Evolutionary conservation across 2,797 vertebrate species (phyloP).

Genomic region (Pseudocheirus occidentalis): DNA sequence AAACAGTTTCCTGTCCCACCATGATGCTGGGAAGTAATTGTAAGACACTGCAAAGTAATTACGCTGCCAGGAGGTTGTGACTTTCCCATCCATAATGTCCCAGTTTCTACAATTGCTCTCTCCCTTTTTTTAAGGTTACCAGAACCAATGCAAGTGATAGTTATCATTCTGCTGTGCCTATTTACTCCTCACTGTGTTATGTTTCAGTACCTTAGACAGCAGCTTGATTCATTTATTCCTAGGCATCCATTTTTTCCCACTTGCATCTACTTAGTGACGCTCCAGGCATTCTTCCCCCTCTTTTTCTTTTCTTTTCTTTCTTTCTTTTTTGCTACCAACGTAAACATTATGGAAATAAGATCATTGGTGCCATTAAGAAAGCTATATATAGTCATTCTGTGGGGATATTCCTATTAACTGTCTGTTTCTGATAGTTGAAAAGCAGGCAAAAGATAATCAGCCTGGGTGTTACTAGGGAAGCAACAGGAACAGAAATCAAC

Average conservation of each 20-base stretch:
- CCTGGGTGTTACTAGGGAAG: background rate
- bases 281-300: background rate
- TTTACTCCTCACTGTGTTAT: background rate
- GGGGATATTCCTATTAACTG: conserved; percentile 6
- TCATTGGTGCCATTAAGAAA: background rate
- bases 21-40: background rate
- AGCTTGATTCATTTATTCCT: background rate
- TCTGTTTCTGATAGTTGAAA: background rate
- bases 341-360: background rate
- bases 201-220: conserved; percentile 73
- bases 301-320: background rate
- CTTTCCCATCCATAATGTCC: background rate
- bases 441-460: background rate
- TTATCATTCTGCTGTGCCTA: background rate
- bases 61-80: conserved; percentile 36
- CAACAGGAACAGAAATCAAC: conserved; percentile 20
- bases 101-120: background rate
- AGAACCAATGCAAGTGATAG: background rate
- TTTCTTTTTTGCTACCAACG: conserved; percentile 24
- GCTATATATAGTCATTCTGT: background rate
- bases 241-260: background rate
- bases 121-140: conserved; percentile 17
- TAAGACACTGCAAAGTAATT: conserved; percentile 7
- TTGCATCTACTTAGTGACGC: background rate
- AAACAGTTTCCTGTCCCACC: background rate